Evolutionary conservation across 2,113 vertebrate species (phyloP).

Genomic region (Cavia aperea): DNA sequence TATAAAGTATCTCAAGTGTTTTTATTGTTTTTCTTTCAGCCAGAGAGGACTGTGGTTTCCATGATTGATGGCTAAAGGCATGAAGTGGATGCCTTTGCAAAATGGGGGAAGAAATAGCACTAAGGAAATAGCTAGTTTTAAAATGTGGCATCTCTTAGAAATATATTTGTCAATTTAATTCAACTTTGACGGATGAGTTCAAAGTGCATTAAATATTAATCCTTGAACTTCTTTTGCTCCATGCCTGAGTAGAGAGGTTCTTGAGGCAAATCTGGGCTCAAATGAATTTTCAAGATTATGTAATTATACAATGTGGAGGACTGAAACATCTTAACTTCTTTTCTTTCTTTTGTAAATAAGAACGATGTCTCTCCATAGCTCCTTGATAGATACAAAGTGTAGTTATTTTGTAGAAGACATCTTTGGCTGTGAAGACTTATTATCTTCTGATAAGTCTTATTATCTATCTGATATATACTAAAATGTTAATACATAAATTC

Average conservation of each 20-base stretch:
- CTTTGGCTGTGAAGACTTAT: background rate
- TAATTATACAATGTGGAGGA: background rate
- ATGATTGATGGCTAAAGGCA: slow-evolving; percentile 43
- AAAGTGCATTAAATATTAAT: slow-evolving; percentile 24
- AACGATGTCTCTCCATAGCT: background rate
- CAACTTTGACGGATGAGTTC: background rate
- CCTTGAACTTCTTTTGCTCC: background rate
- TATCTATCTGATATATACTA: background rate
- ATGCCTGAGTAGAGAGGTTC: background rate
- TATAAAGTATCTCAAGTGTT: slow-evolving; percentile 52
- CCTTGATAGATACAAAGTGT: background rate
- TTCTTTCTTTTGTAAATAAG: background rate
- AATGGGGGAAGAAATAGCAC: slow-evolving; percentile 34
- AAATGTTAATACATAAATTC: background rate
- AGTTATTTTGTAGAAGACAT: background rate
- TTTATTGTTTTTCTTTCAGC: slow-evolving; percentile 57
- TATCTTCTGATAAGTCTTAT: background rate
- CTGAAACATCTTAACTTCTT: background rate
- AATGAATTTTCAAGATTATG: background rate
- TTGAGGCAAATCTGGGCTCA: background rate
- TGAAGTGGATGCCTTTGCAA: slow-evolving; percentile 41
- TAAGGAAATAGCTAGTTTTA: slow-evolving; percentile 40
- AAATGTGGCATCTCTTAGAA: slow-evolving; percentile 42
- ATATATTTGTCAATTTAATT: slow-evolving; percentile 36
- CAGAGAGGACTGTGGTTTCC: slow-evolving; percentile 44